Base-by-base conservation (phyloP, 2,113 vertebrate species). In the Calyptommatus sinebrachiatus region DNA sequence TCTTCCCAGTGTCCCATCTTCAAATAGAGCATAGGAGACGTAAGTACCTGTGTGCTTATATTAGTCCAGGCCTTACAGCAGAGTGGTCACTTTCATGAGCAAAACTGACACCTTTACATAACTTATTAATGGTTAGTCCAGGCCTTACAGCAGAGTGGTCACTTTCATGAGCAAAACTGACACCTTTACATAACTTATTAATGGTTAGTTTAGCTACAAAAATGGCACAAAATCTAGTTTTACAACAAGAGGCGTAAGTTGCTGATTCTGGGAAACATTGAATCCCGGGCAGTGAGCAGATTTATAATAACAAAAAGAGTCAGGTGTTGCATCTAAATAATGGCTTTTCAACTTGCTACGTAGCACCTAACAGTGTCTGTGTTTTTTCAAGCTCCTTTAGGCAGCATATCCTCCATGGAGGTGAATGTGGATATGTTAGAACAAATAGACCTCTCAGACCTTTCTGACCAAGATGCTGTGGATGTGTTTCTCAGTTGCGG, bases 381-480 rank as follows among this genome's bases (percentile, higher is more conserved):
- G 5, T 79, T n/a, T 91, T 78, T 82, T 22, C 88, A 60, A 98
- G 97, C 97, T 10, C 97, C 98, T 20, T 96, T 99, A 35, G 97
- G 98, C 82, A 99, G 98, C 83, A 95, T 99, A 91, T 99, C 98
- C 0, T 99, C 98, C 73, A 99, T 99, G 98, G 98, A 99, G 91
- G 98, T 99, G 84, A 99, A 99, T 0, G 97, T 99, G 88, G 98
- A 99, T 90, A 93, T 97, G 74, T 89, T 99, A 90, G 98, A 99
- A 87, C 97, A 99, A 91, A 96, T 99, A 94, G 98, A 99, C 20
- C 90, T 97, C 81, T 93, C 96, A 75, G 97, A 99, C 81, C 93
- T 98, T 84, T 96, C 97, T 18, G 98, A 99, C 89, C 97, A 96
- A 83, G 98, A 99, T 35, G 92, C 95, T 18, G 85, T 97, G 80